These are phyloP conservation scores for Listrodromus nycthemerus DNA, from an alignment of 2,888 invertebrate genomes.

Conservation along the genomic window DNA sequence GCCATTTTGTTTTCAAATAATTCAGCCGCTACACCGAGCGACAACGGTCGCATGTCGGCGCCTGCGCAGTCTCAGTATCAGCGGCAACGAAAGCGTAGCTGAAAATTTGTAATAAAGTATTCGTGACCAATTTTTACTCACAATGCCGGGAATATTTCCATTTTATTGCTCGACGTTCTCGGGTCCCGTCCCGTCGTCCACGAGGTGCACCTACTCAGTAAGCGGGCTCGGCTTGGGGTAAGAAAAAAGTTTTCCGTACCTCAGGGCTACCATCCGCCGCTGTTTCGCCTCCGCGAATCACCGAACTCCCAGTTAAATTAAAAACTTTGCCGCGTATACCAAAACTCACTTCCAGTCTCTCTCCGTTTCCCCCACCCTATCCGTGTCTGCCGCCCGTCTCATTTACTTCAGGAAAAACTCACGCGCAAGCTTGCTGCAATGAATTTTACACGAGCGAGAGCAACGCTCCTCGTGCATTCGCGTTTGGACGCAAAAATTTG, in stretches of 20 bases:
- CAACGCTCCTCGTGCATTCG: background rate
- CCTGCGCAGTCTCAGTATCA: background rate
- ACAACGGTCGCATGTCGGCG: background rate
- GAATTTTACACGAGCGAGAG: background rate
- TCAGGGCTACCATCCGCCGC: background rate
- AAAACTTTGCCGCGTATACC: conserved; percentile 43
- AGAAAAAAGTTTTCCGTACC: conserved; percentile 25
- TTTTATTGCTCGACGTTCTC: conserved; percentile 22
- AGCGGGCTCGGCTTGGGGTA: conserved; percentile 9
- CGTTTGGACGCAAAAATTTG: background rate
- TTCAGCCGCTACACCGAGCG: background rate
- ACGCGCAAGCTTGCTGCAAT: conserved; percentile 4
- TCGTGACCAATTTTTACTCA: conserved; percentile 31
- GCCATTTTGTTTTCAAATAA: background rate
- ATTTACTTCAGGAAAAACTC: conserved; percentile 7
- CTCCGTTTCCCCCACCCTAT: background rate
- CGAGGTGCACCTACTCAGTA: background rate
- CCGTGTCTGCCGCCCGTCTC: background rate
- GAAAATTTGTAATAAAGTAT: conserved; percentile 3
- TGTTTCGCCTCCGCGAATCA: conserved; percentile 40
- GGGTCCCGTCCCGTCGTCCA: background rate
- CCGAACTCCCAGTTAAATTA: conserved; percentile 47
- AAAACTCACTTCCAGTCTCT: conserved; percentile 44
- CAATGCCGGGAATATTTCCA: conserved; percentile 57
- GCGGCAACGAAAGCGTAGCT: background rate